These are phyloP conservation scores for Lemur catta DNA, from an alignment of 2,797 vertebrate species.

Conservation along the genomic window DNA sequence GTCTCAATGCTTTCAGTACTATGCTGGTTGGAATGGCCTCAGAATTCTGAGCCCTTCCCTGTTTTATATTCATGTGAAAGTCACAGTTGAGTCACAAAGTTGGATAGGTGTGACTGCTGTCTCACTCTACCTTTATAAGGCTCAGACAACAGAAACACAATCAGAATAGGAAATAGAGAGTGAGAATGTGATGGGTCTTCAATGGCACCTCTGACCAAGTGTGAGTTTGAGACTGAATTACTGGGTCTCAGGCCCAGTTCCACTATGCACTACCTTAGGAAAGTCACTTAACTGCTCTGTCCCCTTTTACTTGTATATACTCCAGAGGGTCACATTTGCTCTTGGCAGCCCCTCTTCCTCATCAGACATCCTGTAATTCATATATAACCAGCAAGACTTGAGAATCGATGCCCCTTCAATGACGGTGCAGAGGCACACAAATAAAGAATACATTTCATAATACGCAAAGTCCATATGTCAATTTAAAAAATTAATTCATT, in stretches of 20 bases:
- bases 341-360: neutral
- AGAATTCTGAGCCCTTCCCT: constrained; percentile 39
- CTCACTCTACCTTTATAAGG: constrained; percentile 25
- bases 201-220: neutral
- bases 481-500: neutral
- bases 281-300: neutral
- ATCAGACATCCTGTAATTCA: neutral
- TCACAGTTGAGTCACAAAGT: constrained; percentile 52
- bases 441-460: neutral
- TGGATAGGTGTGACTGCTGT: neutral
- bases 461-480: neutral
- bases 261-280: neutral
- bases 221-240: neutral
- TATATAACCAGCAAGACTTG: neutral
- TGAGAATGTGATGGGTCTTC: neutral
- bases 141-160: neutral
- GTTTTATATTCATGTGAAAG: constrained; percentile 47
- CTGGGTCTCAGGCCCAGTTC: neutral
- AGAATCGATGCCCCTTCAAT: neutral
- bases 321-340: neutral
- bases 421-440: neutral
- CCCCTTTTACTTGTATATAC: neutral
- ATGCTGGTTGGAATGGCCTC: neutral
- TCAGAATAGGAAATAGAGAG: neutral
- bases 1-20: neutral